Base-by-base conservation (phyloP, 2,797 vertebrate genomes). In the Atherinosoma microstoma region DNA sequence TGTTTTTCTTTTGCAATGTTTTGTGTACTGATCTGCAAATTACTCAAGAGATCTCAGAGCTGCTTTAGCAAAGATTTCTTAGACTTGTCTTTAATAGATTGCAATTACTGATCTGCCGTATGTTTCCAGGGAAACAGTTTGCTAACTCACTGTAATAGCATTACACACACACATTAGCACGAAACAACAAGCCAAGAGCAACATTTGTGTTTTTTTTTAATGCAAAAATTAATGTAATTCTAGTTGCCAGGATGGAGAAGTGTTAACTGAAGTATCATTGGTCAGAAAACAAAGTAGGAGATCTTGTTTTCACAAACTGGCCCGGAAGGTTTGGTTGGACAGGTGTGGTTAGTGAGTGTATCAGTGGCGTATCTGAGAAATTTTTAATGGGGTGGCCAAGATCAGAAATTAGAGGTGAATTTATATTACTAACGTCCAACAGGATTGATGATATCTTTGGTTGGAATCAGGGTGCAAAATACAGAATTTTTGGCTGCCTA, bases 161-260 rank as follows among this genome's bases (percentile, higher is more conserved):
- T 36, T 24, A 64, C 38, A 38, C 24, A 36, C 38, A 35, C 6
- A 42, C 53, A 70, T 54, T 32, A 54, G 49, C 47, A 54, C 47
- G 32, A 29, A 38, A 38, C 24, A 29, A 54, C 24, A 15, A 29
- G 8, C 58, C 9, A 29, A 12, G 42, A 70, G 27, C 27, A 42
- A 53, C 34, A 35, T 4, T 24, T 27, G 32, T 58, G 11, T 1
- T 20, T 20, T 38, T 35, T 68, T 47, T 9, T 27, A 56, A 20
- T 20, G 16, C 27, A 56, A 56, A 58, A 45, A 30, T n/a, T 2
- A n/a, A 11, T 58, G 27, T 32, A 67, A 38, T n/a, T 29, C 8
- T 30, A 24, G 38, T 7, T 62, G 29, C 18, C 20, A 70, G 49
- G n/a, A 36, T 20, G 57, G 27, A 66, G n/a, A 30, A 34, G 24